Evolutionary conservation across 2,797 vertebrate species (phyloP).

Genomic region (Gymnodraco acuticeps): DNA sequence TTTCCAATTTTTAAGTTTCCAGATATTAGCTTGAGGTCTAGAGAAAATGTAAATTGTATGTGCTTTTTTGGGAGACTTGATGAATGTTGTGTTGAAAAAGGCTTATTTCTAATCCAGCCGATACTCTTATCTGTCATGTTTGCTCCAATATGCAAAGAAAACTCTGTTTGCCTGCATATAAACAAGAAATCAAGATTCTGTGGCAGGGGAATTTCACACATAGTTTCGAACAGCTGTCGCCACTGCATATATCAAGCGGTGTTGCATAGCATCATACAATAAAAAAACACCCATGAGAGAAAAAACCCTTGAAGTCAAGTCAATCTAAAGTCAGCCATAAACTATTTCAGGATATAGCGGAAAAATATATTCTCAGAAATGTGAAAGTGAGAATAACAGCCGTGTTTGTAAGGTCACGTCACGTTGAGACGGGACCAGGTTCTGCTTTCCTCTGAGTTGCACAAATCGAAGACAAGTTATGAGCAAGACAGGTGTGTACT

Average conservation of each 20-base stretch:
- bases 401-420: slow-evolving; percentile 47
- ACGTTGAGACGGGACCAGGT: slow-evolving; percentile 31
- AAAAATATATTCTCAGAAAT: slow-evolving; percentile 24
- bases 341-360: slow-evolving; percentile 47
- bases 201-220: slow-evolving; percentile 39
- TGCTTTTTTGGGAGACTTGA: slow-evolving; percentile 20
- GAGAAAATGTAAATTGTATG: slow-evolving; percentile 13
- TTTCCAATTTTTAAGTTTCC: slow-evolving; percentile 10
- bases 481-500: slow-evolving; percentile 22
- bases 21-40: not conserved
- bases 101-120: slow-evolving; percentile 68
- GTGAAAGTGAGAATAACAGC: slow-evolving; percentile 38
- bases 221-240: slow-evolving; percentile 44
- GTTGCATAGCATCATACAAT: slow-evolving; percentile 46
- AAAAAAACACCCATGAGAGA: slow-evolving; percentile 50
- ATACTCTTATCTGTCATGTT: slow-evolving; percentile 62
- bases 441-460: slow-evolving; percentile 22
- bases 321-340: slow-evolving; percentile 41
- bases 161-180: slow-evolving; percentile 50
- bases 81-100: slow-evolving; percentile 15
- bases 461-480: slow-evolving; percentile 21
- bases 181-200: slow-evolving; percentile 77
- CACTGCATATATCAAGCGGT: slow-evolving; percentile 65
- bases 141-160: slow-evolving; percentile 52
- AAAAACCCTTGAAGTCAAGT: slow-evolving; percentile 41